Percentiles rank a stretch among this genome's conserved stretches.
These are phyloP conservation scores for Cheirogaleus medius DNA, from an alignment of 2,113 vertebrate genomes.

Conservation along the genomic window DNA sequence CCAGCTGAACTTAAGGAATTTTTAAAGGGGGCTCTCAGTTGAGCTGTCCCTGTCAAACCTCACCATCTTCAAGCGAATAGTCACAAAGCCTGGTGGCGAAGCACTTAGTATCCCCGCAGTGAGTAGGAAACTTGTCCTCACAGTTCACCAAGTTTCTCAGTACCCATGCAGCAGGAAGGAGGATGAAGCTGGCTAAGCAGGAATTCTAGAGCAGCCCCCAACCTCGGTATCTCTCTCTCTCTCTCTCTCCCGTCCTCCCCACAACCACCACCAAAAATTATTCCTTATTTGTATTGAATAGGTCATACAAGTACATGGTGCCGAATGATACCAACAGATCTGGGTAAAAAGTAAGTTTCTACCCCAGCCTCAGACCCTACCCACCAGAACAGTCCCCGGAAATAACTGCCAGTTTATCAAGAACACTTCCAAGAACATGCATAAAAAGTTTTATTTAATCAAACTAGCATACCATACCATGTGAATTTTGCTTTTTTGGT, in stretches of 20 bases:
- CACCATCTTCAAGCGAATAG: not conserved
- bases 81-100: not conserved
- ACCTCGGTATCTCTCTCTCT: not conserved
- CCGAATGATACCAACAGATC: too few relatives aligned
- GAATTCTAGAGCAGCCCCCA: not conserved
- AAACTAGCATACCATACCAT: too few relatives aligned
- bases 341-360: not conserved
- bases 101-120: too few relatives aligned
- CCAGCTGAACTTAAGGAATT: not conserved
- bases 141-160: not conserved
- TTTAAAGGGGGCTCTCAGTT: not conserved
- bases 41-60: not conserved
- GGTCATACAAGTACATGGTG: not conserved
- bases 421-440: not conserved
- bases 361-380: too few relatives aligned
- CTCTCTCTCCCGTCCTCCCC: not conserved
- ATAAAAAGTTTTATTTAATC: too few relatives aligned
- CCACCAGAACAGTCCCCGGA: not conserved
- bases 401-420: too few relatives aligned
- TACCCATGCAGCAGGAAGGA: not conserved
- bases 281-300: too few relatives aligned
- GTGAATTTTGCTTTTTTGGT: too few relatives aligned
- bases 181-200: not conserved
- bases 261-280: not conserved
- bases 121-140: not conserved